phyloP scores from a whole-genome alignment of 2,797 vertebrate species.

The Vespertilio murinus region DNA sequence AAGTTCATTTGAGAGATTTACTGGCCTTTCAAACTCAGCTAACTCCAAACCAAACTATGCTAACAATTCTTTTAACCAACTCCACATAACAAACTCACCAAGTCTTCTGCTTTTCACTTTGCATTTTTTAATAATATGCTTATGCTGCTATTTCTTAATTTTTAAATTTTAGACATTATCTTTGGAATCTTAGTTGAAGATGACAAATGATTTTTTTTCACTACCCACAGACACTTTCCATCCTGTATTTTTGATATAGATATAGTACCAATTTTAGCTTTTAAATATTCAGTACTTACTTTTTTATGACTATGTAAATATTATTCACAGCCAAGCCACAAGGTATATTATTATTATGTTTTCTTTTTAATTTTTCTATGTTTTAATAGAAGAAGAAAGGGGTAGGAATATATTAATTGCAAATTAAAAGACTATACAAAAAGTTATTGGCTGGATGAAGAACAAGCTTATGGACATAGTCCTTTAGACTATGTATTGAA shows the following conservation, averaged over 20 bases:
- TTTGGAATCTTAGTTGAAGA: neutral
- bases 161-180: neutral
- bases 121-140: neutral
- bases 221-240: neutral
- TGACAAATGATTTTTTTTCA: neutral
- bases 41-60: neutral
- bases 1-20: neutral
- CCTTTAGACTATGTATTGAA: neutral
- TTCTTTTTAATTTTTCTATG: neutral
- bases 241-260: neutral
- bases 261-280: neutral
- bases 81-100: neutral
- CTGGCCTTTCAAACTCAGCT: constrained; percentile 8
- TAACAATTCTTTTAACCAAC: neutral
- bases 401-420: neutral
- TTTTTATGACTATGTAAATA: constrained; percentile 27
- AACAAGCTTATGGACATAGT: neutral
- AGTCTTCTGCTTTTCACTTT: neutral
- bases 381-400: neutral
- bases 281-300: constrained; percentile 13
- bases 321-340: constrained; percentile 38
- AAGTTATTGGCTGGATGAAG: neutral
- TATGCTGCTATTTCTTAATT: neutral
- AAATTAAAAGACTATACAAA: neutral
- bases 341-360: neutral